Evolutionary conservation across 2,113 vertebrate genomes (phyloP), one percentile per base, ranked within the genome.

Genomic region (Ailurus styani): DNA sequence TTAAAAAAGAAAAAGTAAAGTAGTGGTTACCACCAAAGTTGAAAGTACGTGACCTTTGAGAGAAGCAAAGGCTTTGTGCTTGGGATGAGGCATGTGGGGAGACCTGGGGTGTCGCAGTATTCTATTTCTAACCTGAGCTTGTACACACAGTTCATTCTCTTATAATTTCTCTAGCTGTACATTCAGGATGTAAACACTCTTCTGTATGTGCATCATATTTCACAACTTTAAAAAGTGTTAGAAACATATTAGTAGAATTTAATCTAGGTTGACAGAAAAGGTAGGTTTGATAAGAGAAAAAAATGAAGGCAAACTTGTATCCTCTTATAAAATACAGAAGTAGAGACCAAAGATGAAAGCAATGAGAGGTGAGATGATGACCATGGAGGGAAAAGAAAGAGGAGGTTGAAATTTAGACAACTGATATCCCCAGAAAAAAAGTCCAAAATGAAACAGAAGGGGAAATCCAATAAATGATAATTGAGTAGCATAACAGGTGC

Each of bases 171-270:
- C 82, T 17, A 73, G n/a, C 31, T 93, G 3, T 62, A 13, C 7
- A 37, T 42, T 75, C 37, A 85, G 50, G 7, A 60, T 60, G 75
- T 83, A 47, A 45, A 27, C 0, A 34, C 23, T 84, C 83, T 60
- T 64, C 75, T 50, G 27, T 42, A 23, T 52, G 23, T 17, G 3
- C 7, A 40, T 50, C 60, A 29, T 66, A 77, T 72, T 73, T 70
- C 47, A 90, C 9, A 3, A 90, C 37, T 87, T 89, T 83, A 40
- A 75, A 68, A 57, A 55, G 47, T 55, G 42, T 83, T 87, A 78
- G 52, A 88, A 85, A 82, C 66, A 88, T 64, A 72, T 87, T 96
- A 88, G 20, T 42, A 89, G 42, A 96, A 82, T 60, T 89, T 55
- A 94, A 92, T 86, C 40, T 85, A 92, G 29, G 45, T 60, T 88